Base-by-base conservation (phyloP, 2,888 invertebrate species). In the Ceraclea dissimilis region DNA sequence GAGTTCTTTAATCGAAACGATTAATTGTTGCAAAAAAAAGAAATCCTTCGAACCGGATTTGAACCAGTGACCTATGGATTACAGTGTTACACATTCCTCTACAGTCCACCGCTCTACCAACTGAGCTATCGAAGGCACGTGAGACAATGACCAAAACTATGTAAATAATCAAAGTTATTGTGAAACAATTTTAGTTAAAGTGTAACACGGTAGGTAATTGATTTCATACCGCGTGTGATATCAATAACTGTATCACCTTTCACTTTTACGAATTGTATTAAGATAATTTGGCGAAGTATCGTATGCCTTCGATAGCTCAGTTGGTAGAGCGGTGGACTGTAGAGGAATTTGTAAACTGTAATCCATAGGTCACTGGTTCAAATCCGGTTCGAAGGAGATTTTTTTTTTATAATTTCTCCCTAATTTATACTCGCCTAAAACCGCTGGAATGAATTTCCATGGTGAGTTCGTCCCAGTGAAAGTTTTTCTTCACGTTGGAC, bases 351-450 rank as follows among this genome's bases (percentile, higher is more conserved):
- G 17, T 20, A 52, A 21, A 64, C 62, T 67, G 78, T 60, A 44
- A 79, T 79, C 79, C 79, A 79, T 79, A 79, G 79, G 79, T 79
- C 79, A 76, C 79, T 79, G 79, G 79, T 79, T 79, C 79, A 79
- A 59, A 57, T 60, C 60, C 60, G 60, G 60, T 39, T 60, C 60
- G 60, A 60, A 60, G 60, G 60, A 60, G 16, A 20, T 44, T 46
- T 52, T 44, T 52, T 46, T 52, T 6, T 39, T 16, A 13, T 39
- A 8, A 39, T 39, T 39, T 39, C 11, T 31, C 11, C 11, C 6
- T 31, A 8, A 31, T 31, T 31, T 31, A 31, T 31, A n/a, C n/a
- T n/a, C n/a, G n/a, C n/a, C n/a, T n/a, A n/a, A n/a, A n/a, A n/a
- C n/a, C n/a, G n/a, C n/a, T n/a, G n/a, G n/a, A n/a, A n/a, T n/a